phyloP scores from a whole-genome alignment of 1,140 invertebrate species.

The Magallana angulata region DNA sequence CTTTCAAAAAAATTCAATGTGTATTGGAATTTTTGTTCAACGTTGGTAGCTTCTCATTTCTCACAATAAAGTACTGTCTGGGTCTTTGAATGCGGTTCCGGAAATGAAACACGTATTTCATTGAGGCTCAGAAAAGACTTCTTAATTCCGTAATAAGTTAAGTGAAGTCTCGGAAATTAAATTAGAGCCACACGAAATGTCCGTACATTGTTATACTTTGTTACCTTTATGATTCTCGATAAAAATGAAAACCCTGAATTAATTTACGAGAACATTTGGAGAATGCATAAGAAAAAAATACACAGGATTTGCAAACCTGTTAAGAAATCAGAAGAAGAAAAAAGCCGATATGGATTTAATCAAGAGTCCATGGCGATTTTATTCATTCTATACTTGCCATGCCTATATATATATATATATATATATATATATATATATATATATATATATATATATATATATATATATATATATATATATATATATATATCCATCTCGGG shows the following conservation, averaged over 20 bases:
- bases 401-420: too few species aligned
- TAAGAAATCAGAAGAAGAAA: neutral
- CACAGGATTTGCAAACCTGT: neutral
- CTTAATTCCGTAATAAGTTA: conserved; percentile 36
- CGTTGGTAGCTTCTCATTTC: neutral
- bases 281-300: neutral
- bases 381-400: too few species aligned
- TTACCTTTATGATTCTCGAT: neutral
- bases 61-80: conserved; percentile 11
- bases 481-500: too few species aligned
- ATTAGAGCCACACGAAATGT: conserved; percentile 14
- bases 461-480: too few species aligned
- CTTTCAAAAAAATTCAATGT: neutral
- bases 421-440: too few species aligned
- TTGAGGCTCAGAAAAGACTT: neutral
- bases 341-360: too few species aligned
- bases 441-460: too few species aligned
- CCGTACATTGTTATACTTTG: neutral
- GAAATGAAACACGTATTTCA: conserved; percentile 31
- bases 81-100: conserved; percentile 11
- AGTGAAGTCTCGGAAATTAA: conserved; percentile 36
- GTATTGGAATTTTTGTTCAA: neutral
- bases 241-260: neutral
- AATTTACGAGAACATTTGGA: conserved; percentile 10
- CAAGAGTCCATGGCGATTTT: too few species aligned